Percentiles rank a stretch among this genome's conserved stretches.
Conservation (phyloP, 2,888 invertebrate genomes). For the Lordiphosa fenestrarum region DNA sequence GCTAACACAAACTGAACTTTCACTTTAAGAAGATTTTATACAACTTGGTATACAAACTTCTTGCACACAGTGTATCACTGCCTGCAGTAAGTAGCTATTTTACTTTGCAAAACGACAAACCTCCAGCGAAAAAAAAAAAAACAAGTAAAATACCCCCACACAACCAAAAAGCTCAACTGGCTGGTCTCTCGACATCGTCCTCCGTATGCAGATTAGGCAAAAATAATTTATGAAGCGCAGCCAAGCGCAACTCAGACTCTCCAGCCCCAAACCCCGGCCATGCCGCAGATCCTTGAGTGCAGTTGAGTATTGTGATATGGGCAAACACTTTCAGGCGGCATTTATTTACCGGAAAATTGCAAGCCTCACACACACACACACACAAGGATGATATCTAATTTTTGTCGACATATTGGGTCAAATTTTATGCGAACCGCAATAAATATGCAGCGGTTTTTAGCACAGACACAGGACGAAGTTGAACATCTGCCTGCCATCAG, state of each 20-base stretch:
- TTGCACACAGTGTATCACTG: constrained; percentile 5
- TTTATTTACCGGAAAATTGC: constrained; percentile 67
- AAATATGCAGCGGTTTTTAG: constrained; percentile 28
- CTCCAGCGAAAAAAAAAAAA: too few relatives aligned
- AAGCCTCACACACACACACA: constrained; percentile 19
- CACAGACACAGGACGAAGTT: constrained; percentile 1
- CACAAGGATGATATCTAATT: constrained; percentile 50
- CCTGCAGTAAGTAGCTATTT: background rate
- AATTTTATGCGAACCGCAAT: constrained; percentile 38
- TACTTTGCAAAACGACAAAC: too few relatives aligned
- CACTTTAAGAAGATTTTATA: too few relatives aligned
- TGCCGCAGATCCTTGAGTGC: constrained; percentile 25
- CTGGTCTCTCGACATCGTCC: constrained; percentile 24
- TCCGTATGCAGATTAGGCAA: constrained; percentile 62
- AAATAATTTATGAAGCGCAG: constrained; percentile 60
- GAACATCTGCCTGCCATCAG: constrained; percentile 7
- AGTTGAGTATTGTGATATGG: constrained; percentile 14
- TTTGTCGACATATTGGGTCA: constrained; percentile 2
- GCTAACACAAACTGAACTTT: too few relatives aligned
- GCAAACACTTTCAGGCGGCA: constrained; percentile 29
- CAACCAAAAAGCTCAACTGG: constrained; percentile 7
- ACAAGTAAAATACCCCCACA: background rate
- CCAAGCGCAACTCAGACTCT: constrained; percentile 36
- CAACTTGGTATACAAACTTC: constrained; percentile 14
- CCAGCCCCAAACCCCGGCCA: constrained; percentile 2